Evolutionary conservation across 2,113 vertebrate genomes (phyloP).

Genomic region (Guaruba guarouba): DNA sequence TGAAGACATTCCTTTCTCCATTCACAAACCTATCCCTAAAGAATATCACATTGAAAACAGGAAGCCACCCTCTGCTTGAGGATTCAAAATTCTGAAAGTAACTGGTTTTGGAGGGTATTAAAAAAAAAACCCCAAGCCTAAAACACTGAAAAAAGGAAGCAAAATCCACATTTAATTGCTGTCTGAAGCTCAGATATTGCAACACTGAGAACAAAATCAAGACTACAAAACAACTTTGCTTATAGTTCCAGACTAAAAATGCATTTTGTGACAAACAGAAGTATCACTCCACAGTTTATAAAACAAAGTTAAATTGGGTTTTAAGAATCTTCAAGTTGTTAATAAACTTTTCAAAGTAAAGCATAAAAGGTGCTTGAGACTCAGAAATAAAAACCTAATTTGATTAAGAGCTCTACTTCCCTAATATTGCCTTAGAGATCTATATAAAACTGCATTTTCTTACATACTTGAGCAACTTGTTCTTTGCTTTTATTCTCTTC

Average conservation of each 20-base stretch:
- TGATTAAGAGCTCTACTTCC: background rate
- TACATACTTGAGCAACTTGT: background rate
- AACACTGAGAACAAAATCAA: background rate
- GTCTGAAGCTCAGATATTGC: background rate
- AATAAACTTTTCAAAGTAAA: background rate
- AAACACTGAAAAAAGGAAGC: background rate
- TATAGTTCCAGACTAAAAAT: background rate
- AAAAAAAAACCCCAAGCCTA: background rate
- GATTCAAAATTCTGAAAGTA: background rate
- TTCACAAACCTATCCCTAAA: conserved; percentile 1
- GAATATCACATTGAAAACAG: background rate
- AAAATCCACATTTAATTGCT: background rate
- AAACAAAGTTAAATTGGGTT: background rate
- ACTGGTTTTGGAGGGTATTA: background rate
- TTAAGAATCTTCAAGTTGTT: background rate
- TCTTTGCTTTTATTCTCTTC: background rate
- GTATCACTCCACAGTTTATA: background rate
- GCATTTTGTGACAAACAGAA: background rate
- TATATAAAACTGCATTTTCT: background rate
- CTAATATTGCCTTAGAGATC: background rate
- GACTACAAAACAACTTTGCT: background rate
- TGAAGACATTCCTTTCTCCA: background rate
- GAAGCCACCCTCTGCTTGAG: background rate
- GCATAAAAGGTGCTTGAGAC: background rate
- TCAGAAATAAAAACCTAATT: background rate